Base-by-base conservation (phyloP, 2,888 invertebrate species). In the Nemoura dubitans region DNA sequence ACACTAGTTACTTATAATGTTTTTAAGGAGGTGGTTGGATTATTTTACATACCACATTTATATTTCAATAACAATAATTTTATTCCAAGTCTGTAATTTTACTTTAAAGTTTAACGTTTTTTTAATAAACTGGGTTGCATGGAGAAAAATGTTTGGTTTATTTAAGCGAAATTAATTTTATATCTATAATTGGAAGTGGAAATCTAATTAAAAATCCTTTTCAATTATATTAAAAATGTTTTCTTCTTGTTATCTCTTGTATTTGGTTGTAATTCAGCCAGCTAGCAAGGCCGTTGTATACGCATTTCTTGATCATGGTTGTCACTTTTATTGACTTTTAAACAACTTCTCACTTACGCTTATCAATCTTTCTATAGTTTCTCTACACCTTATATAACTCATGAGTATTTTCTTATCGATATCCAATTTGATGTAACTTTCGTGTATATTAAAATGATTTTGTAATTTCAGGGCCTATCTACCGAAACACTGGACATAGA, bases 111-210 rank as follows among this genome's bases (percentile, higher is more conserved):
- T 21, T 81, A 29, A 29, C 81, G 36, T 81, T 42, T 42, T 86
- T 29, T 30, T n/a, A 86, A 87, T 86, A 87, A 86, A 86, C 76
- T 82, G 82, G 86, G 86, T 86, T 85, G 86, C 78, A 85, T 59
- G 80, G 85, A 27, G 81, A 36, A 25, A 86, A 86, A 86, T 82
- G 85, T 87, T 87, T 86, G 85, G 86, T 85, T 85, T 87, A 86
- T 87, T 87, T 81, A 7, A 1, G 59, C 14, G 2, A 59, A 59
- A 21, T 86, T 87, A 43, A 43, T 21, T 77, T 14, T 76, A 25
- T 43, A 59, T n/a, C 16, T 25, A 82, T 78, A 59, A n/a, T 81
- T 81, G 28, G 21, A 28, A 29, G 28, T 30, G 81, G 16, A 81
- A n/a, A 29, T 81, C 29, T 81, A 30, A 81, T 81, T 30, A 59